Base-by-base conservation (phyloP, 2,888 invertebrate species). In the Zootermopsis nevadensis region DNA sequence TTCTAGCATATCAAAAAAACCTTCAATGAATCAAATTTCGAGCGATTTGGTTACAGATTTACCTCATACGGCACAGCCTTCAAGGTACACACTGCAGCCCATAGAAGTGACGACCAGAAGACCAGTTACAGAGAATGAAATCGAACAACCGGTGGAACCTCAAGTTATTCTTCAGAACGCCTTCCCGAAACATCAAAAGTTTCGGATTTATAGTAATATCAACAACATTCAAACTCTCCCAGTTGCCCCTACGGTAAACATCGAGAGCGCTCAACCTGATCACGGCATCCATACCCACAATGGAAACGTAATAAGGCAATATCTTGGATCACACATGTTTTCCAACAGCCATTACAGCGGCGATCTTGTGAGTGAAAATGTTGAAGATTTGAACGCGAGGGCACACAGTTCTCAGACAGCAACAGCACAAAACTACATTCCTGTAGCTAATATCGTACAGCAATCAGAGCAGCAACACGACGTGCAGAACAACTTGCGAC, bases 401-500 rank as follows among this genome's bases (percentile, higher is more conserved):
- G 15, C 60, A 12, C 1, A n/a, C 27, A 24, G 8, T 60, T 27
- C 60, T 12, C 27, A 60, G 6, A 24, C 66, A 27, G 15, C 6
- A 33, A 4, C 33, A 69, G 69, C 33, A 33, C 31, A 69, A 33
- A 66, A 66, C 30, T 66, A 27, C 19, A 66, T 27, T 48, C 48
- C 48, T 48, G 48, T 48, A 48, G 19, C 19, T 15, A 48, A 48
- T 48, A 19, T 48, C 66, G 30, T n/a, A 15, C 33, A 33, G 38
- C 38, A 74, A 38, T 74, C 38, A 74, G 74, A 74, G 38, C 74
- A 24, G 38, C 38, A 74, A 74, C 31, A 31, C 15, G 60, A 15
- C 27, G 60, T n/a, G 27, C n/a, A 27, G 33, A 12, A 69, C 31
- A 74, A 42, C 38, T 74, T 38, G 74, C 74, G 38, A 24, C n/a